Base-by-base conservation (phyloP, 2,888 invertebrate species). In the Spilarctia lutea region DNA sequence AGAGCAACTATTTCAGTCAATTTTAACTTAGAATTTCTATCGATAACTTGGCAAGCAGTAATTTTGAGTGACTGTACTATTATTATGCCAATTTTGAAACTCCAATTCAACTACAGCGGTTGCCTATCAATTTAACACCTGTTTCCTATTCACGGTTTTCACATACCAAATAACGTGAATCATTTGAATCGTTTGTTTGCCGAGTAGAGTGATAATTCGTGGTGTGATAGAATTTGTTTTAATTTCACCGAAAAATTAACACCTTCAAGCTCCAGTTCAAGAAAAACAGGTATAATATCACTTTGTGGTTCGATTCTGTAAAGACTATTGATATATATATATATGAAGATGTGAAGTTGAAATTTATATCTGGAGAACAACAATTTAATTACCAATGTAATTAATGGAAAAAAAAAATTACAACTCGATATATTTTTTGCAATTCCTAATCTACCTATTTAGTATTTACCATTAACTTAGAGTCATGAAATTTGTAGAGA, bases 61-160 rank as follows among this genome's bases (percentile, higher is more conserved):
- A 83, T 85, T 86, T 85, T 81, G 83, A 81, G 73, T 83, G 83
- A 78, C 83, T 82, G 78, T 87, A 86, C 83, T 84, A 76, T 85
- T 85, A 85, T 81, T 80, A 83, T 71, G 84, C 81, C 84, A 84
- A 86, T 87, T 88, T 86, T 79, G 78, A 75, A 81, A 85, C 81
- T 84, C 83, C 75, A 81, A 78, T 63, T 76, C 74, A 77, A 77
- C 72, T 75, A 75, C 67, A 74, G 2, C 33, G 52, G 74, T 56
- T 72, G 60, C 73, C 70, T 76, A 82, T 83, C 73, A 76, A 83
- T 81, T 80, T 75, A 77, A 20, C 82, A 82, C 82, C 82, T 82
- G 82, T 33, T 63, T 3, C 65, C 79, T 74, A 75, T 79, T 77
- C 63, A 30, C 52, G 27, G 52, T 39, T 52, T 56, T 52, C 72